These are phyloP conservation scores for Chelonoidis abingdonii DNA, from an alignment of 2,113 vertebrate species.

Conservation along the genomic window DNA sequence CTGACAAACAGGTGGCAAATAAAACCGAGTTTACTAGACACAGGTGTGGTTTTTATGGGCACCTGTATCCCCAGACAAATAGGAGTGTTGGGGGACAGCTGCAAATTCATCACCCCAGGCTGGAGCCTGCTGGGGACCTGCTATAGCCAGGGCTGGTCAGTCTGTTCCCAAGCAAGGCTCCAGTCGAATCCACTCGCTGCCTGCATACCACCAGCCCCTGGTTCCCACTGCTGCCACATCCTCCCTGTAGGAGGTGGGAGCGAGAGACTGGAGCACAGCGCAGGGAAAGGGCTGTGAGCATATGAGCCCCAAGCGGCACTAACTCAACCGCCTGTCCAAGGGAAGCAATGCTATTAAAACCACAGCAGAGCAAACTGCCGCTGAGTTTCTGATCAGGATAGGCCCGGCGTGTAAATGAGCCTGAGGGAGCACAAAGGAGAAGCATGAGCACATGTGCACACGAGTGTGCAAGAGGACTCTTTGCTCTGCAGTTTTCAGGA, in stretches of 20 bases:
- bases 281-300: neutral
- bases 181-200: neutral
- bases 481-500: neutral
- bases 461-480: fast-evolving
- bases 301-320: neutral
- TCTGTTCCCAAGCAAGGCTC: neutral
- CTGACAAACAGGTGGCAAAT: neutral
- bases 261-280: neutral
- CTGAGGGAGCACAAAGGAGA: neutral
- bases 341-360: neutral
- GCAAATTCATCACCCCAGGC: neutral
- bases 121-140: neutral
- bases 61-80: neutral
- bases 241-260: neutral
- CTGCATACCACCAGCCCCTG: neutral
- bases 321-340: neutral
- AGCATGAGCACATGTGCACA: fast-evolving
- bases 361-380: neutral
- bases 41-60: neutral
- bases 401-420: neutral
- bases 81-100: neutral
- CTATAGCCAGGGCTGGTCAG: neutral
- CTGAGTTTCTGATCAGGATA: neutral
- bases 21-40: neutral
- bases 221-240: fast-evolving